These are phyloP conservation scores for Umimayanthus kanabou DNA, from an alignment of 92 coral and sea anemone species.

Conservation along the genomic window DNA sequence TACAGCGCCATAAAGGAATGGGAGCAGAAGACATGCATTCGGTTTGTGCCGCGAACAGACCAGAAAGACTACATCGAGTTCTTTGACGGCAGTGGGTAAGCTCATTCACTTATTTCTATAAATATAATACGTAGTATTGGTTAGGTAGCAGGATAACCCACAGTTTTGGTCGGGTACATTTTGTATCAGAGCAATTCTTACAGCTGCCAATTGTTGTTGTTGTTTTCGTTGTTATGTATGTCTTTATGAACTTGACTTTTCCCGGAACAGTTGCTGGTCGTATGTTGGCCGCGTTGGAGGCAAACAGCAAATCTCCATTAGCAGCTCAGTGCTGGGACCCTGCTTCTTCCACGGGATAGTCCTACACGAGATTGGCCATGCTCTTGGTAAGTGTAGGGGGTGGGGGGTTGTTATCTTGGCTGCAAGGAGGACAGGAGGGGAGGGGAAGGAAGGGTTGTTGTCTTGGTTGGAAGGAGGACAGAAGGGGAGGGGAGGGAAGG, in stretches of 20 bases:
- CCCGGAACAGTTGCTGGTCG: constrained; percentile 80
- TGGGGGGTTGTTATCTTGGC: neutral
- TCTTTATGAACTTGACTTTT: neutral
- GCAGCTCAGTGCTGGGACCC: constrained; percentile 34
- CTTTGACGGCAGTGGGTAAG: constrained; percentile 71
- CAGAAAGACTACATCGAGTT: constrained; percentile 85
- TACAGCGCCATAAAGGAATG: constrained; percentile 88
- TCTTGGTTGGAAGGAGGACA: too few relatives aligned
- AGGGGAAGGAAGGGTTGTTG: neutral
- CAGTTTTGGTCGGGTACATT: neutral
- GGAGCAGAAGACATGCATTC: constrained; percentile 84
- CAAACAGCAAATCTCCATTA: constrained; percentile 82
- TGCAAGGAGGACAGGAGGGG: too few relatives aligned
- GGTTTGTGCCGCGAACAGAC: constrained; percentile 83
- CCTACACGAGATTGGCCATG: constrained; percentile 92
- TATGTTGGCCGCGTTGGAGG: constrained; percentile 80
- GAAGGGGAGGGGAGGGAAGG: neutral
- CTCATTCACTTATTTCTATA: neutral
- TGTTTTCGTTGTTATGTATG: neutral
- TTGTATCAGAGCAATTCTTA: neutral
- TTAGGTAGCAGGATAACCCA: too few relatives aligned
- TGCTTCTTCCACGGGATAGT: constrained; percentile 86
- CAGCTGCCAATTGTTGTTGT: neutral
- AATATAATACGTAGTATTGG: too few relatives aligned
- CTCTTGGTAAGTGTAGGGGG: constrained; percentile 54